Conservation (phyloP, 2,797 vertebrate species). For the Sebastes kiyomatsui region DNA sequence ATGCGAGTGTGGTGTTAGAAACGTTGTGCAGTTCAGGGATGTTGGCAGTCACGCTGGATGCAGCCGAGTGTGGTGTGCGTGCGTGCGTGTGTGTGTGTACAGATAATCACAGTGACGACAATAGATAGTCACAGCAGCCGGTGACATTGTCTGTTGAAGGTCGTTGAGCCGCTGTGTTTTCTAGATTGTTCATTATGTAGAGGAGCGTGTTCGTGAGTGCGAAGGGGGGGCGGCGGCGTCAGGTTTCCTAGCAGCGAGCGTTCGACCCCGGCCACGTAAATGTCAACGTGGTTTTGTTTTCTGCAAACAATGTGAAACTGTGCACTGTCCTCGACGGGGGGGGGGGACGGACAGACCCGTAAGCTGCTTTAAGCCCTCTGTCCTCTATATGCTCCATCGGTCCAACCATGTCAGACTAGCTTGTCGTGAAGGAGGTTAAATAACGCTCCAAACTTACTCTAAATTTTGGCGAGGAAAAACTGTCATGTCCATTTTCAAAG, state of each 20-base stretch:
- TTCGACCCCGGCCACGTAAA: slow-evolving; percentile 69
- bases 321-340: slow-evolving; percentile 31
- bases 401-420: no score
- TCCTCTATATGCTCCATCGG: slow-evolving; percentile 33
- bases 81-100: not conserved
- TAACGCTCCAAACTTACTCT: no score
- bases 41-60: not conserved
- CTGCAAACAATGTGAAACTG: slow-evolving; percentile 78
- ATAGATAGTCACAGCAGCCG: slow-evolving; percentile 50
- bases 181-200: slow-evolving; percentile 56
- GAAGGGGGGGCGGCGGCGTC: slow-evolving; percentile 36
- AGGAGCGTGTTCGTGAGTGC: slow-evolving; percentile 5
- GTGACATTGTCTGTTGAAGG: slow-evolving; percentile 66
- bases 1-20: not conserved
- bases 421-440: no score
- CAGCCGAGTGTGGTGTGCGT: not conserved
- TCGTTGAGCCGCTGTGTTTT: slow-evolving; percentile 61
- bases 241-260: slow-evolving; percentile 51
- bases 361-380: slow-evolving; percentile 69
- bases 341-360: slow-evolving; percentile 13
- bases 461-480: no score
- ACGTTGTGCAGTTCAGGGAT: not conserved
- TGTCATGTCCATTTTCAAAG: no score
- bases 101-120: slow-evolving; percentile 53
- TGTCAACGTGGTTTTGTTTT: slow-evolving; percentile 83